A percentile compares a stretch with the other conserved stretches of the same genome.
Evolutionary conservation across 2,113 vertebrate species (phyloP).

Genomic region (Daubentonia madagascariensis): DNA sequence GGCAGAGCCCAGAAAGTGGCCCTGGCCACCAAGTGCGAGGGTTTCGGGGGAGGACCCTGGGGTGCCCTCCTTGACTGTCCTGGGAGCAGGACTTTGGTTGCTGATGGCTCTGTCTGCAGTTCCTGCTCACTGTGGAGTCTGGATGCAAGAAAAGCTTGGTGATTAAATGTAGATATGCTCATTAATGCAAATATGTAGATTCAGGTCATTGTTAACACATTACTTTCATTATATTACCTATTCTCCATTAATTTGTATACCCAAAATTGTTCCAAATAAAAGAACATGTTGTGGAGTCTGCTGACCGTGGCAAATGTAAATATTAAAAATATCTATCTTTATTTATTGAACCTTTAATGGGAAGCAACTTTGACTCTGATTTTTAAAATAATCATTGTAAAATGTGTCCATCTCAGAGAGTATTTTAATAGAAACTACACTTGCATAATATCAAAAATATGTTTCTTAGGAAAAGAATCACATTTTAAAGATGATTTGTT

Average conservation of each 20-base stretch:
- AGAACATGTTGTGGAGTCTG: background rate
- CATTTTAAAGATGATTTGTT: background rate
- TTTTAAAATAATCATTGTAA: background rate
- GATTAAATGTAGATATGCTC: background rate
- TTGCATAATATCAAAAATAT: background rate
- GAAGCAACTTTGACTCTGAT: background rate
- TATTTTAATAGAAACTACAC: background rate
- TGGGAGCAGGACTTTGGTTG: background rate
- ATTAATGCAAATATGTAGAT: background rate
- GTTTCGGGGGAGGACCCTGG: background rate
- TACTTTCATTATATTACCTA: background rate
- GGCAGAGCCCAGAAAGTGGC: no score
- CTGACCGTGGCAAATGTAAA: background rate
- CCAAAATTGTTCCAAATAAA: background rate
- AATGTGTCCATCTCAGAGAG: background rate
- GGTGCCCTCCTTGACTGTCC: background rate
- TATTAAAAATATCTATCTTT: background rate
- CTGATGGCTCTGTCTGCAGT: background rate
- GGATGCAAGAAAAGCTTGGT: background rate
- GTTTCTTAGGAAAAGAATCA: background rate
- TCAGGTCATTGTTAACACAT: background rate
- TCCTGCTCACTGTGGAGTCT: background rate
- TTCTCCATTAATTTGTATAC: rapidly evolving
- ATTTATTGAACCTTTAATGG: background rate
- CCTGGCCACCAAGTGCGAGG: background rate